phyloP scores from a whole-genome alignment of 1,140 invertebrate genomes.

The Drosophila funebris region DNA sequence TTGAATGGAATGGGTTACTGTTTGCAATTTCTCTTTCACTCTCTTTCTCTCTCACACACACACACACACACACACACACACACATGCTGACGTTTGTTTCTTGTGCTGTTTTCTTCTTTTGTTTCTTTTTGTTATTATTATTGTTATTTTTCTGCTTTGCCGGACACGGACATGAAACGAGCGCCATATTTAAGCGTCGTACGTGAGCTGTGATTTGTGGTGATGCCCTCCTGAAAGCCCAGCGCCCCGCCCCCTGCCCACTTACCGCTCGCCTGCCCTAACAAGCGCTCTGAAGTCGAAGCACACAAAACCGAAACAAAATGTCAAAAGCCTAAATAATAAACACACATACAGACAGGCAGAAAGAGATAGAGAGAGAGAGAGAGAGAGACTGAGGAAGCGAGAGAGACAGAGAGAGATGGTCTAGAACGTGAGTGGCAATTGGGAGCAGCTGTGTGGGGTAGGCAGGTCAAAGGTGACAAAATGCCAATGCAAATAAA shows the following conservation, averaged over 20 bases:
- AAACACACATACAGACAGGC: constrained; percentile 40
- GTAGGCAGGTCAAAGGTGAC: constrained; percentile 53
- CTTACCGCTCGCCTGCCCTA: not conserved
- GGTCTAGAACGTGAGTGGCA: constrained; percentile 65
- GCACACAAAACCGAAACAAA: not conserved
- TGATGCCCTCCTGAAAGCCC: constrained; percentile 7
- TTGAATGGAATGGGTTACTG: constrained; percentile 12
- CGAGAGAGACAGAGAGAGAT: not conserved
- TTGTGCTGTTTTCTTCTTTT: not conserved
- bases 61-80: not conserved
- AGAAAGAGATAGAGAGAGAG: not conserved
- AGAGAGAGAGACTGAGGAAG: not conserved
- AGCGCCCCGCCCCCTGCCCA: not conserved
- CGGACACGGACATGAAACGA: constrained; percentile 75
- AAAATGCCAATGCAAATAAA: constrained; percentile 74
- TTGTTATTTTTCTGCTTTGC: constrained; percentile 63
- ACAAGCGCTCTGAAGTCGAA: not conserved
- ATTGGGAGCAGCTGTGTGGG: constrained; percentile 31
- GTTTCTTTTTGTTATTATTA: constrained; percentile 43
- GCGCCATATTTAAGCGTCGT: constrained; percentile 73
- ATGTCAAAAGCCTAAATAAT: constrained; percentile 74
- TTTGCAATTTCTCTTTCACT: not conserved
- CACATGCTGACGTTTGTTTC: not conserved
- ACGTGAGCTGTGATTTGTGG: constrained; percentile 73
- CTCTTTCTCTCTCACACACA: not conserved